Base-by-base conservation (phyloP, 1,140 invertebrate species). In the Coptotermes formosanus region DNA sequence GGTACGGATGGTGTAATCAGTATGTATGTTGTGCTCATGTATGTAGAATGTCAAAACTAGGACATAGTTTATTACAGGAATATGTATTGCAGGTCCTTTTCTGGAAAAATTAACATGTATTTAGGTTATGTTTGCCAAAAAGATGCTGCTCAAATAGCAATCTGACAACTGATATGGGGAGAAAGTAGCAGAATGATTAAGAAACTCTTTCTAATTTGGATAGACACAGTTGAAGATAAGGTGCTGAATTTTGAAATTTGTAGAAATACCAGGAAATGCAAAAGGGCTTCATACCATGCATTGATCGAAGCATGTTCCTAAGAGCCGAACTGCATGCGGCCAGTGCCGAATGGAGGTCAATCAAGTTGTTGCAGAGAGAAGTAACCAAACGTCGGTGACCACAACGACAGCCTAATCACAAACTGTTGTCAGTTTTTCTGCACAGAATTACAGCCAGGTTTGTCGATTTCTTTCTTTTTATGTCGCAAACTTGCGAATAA, bases 241-340 rank as follows among this genome's bases (percentile, higher is more conserved):
- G n/a, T 75, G 64, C n/a, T 75, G 64, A 75, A 75, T 75, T 75
- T 30, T 75, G 64, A 75, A 75, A 1, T 6, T 6, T 16, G 64
- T n/a, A 75, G 25, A 4, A 19, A 55, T 55, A 21, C 19, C 19
- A 55, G 3, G 64, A 75, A 75, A 7, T 75, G n/a, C n/a, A 75
- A 25, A 75, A 8, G 14, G 25, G n/a, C 7, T 30, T 30, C 25
- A 75, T 30, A 75, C 64, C 11, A n/a, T 30, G 9, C 25, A n/a
- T 75, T 75, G 25, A 75, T 75, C 64, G 25, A 25, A 75, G 9
- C 59, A 75, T 11, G 64, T 30, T 16, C 16, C 64, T 75, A 75
- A 75, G n/a, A 75, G 64, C 64, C n/a, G 64, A 75, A 75, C n/a
- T 75, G 64, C 64, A 75, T 75, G 64, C n/a, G 64, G 25, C 64